Percentiles rank a stretch among this genome's conserved stretches.
Conservation (phyloP, 2,888 invertebrate genomes). For the Herminia tarsipennalis region DNA sequence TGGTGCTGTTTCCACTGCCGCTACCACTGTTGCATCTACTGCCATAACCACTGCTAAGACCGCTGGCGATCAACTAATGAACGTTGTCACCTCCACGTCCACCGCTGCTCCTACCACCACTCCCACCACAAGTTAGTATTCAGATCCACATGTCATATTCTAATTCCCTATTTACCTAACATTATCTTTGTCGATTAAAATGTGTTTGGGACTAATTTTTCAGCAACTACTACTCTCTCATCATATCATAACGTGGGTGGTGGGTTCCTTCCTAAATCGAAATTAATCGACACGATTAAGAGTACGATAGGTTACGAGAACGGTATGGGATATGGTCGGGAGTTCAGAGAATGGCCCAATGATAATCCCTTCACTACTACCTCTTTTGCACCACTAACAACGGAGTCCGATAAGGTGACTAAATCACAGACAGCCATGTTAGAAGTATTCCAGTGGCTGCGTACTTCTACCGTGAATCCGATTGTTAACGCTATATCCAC, state of each 20-base stretch:
- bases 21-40: slow-evolving; percentile 79
- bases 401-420: slow-evolving; percentile 77
- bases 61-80: slow-evolving; percentile 71
- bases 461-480: slow-evolving; percentile 79
- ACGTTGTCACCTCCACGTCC: slow-evolving; percentile 66
- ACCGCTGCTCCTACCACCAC: slow-evolving; percentile 75
- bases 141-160: slow-evolving; percentile 34
- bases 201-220: slow-evolving; percentile 70
- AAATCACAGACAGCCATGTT: slow-evolving; percentile 81
- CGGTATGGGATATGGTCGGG: slow-evolving; percentile 70
- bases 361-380: slow-evolving; percentile 82
- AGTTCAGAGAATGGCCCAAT: slow-evolving; percentile 79
- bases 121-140: slow-evolving; percentile 79
- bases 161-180: slow-evolving; percentile 58
- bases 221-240: slow-evolving; percentile 80
- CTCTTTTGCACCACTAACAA: slow-evolving; percentile 74
- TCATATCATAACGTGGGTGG: slow-evolving; percentile 78
- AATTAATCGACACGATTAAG: slow-evolving; percentile 81
- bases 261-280: slow-evolving; percentile 78
- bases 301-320: slow-evolving; percentile 80
- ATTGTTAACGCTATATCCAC: slow-evolving; percentile 74
- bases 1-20: slow-evolving; percentile 85
- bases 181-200: slow-evolving; percentile 65
- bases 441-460: slow-evolving; percentile 83
- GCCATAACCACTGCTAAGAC: slow-evolving; percentile 74